phyloP scores from a whole-genome alignment of 2,797 vertebrate species.

The Sebastes diaconus region DNA sequence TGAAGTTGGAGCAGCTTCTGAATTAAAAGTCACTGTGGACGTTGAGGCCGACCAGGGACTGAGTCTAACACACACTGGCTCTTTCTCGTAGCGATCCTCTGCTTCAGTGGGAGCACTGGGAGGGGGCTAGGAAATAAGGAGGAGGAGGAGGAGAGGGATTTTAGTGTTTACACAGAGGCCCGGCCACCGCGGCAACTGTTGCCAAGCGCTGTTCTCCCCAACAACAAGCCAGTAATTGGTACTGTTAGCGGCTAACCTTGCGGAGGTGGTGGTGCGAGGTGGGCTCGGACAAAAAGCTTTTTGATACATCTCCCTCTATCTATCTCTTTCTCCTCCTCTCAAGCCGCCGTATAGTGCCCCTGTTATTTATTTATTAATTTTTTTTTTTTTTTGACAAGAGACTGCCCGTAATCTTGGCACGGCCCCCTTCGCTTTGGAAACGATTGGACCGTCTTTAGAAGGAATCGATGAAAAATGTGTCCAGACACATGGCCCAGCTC shows the following conservation, averaged over 20 bases:
- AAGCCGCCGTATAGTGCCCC: constrained; percentile 23
- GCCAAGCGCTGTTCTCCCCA: constrained; percentile 79
- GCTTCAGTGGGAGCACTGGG: constrained; percentile 47
- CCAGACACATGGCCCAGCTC: constrained; percentile 74
- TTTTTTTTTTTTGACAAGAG: constrained; percentile 34
- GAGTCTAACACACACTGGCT: not conserved
- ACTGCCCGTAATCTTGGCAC: constrained; percentile 66
- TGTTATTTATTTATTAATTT: not conserved
- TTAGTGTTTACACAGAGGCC: constrained; percentile 76
- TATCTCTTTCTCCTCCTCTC: constrained; percentile 51
- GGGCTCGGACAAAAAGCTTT: constrained; percentile 80
- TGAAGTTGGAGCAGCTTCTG: constrained; percentile 72
- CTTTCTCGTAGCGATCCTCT: constrained; percentile 1
- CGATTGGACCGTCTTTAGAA: constrained; percentile 79
- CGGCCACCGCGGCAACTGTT: constrained; percentile 70
- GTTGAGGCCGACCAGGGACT: constrained; percentile 25
- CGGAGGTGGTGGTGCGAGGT: constrained; percentile 72
- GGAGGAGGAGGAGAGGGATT: constrained; percentile 54
- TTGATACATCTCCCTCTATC: constrained; percentile 64
- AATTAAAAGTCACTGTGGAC: constrained; percentile 63
- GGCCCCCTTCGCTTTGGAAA: constrained; percentile 39
- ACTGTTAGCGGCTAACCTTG: constrained; percentile 82
- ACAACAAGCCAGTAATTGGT: constrained; percentile 81
- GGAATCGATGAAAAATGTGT: constrained; percentile 78
- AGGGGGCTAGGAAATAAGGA: constrained; percentile 47